Evolutionary conservation across 1,140 invertebrate species (phyloP).

Genomic region (Lycorma delicatula): DNA sequence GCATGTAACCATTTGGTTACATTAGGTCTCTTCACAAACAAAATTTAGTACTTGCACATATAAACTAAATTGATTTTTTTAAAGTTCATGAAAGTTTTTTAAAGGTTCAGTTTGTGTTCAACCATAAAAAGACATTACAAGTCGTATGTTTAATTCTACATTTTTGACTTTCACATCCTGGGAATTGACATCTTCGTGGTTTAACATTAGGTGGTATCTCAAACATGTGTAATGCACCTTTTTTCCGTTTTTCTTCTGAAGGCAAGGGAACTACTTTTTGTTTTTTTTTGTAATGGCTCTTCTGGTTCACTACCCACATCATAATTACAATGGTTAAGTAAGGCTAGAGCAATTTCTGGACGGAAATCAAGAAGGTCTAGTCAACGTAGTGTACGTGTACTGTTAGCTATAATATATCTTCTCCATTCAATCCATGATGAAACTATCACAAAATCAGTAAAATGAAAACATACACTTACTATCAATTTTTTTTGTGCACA

Average conservation of each 20-base stretch:
- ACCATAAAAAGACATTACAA: not conserved
- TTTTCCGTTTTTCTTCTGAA: not conserved
- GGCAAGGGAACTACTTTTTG: not conserved
- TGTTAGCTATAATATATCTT: not conserved
- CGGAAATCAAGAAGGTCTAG: not conserved
- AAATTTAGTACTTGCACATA: not conserved
- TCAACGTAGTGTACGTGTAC: not conserved
- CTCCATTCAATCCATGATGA: not conserved
- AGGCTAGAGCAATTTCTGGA: not conserved
- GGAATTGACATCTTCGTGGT: not conserved
- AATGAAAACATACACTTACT: not conserved
- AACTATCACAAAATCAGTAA: not conserved
- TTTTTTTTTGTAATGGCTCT: not conserved
- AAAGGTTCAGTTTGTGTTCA: not conserved
- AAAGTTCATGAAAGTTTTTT: not conserved
- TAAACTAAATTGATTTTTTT: not conserved
- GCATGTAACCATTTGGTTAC: not conserved
- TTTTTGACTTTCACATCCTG: not conserved
- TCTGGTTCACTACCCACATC: not conserved
- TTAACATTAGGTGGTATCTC: not conserved
- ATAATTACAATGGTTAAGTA: not conserved
- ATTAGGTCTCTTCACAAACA: not conserved
- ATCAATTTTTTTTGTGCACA: not conserved
- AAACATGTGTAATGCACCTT: not conserved
- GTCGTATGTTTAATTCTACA: not conserved